Evolutionary conservation across 2,113 vertebrate species (phyloP).

Genomic region (Hippocampus comes): DNA sequence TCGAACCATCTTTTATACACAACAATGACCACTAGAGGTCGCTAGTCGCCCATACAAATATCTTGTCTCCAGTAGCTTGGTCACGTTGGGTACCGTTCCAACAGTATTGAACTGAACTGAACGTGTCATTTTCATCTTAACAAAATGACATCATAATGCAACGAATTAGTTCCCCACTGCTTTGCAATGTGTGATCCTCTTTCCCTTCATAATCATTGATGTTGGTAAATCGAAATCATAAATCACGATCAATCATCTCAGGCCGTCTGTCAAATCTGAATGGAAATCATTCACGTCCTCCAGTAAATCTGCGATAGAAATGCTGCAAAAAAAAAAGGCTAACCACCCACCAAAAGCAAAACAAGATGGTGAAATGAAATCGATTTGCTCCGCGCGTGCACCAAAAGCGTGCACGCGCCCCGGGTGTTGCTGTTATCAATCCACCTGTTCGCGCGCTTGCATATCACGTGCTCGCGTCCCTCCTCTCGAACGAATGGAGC

Average conservation of each 20-base stretch:
- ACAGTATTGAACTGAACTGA: not conserved
- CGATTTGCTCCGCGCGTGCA: not conserved
- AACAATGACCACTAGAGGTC: not conserved
- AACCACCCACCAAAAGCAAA: no score
- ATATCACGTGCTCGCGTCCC: not conserved
- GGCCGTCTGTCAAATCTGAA: not conserved
- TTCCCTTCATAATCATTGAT: not conserved
- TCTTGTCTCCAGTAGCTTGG: not conserved
- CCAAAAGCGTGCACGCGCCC: not conserved
- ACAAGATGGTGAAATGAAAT: not conserved
- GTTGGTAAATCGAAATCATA: not conserved
- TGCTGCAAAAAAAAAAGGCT: not conserved
- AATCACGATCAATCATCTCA: no score
- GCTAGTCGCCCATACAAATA: not conserved
- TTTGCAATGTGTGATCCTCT: not conserved
- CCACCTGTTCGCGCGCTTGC: constrained; percentile 64
- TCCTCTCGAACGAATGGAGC: constrained; percentile 42
- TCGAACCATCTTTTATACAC: not conserved
- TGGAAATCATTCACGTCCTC: not conserved
- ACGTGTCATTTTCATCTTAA: not conserved
- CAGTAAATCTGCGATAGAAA: not conserved
- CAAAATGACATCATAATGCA: not conserved
- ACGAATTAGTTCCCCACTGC: not conserved
- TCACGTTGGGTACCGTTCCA: not conserved
- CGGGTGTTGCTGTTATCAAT: constrained; percentile 47